Evolutionary conservation across 2,888 invertebrate genomes (phyloP).

Genomic region (Operophtera brumata): DNA sequence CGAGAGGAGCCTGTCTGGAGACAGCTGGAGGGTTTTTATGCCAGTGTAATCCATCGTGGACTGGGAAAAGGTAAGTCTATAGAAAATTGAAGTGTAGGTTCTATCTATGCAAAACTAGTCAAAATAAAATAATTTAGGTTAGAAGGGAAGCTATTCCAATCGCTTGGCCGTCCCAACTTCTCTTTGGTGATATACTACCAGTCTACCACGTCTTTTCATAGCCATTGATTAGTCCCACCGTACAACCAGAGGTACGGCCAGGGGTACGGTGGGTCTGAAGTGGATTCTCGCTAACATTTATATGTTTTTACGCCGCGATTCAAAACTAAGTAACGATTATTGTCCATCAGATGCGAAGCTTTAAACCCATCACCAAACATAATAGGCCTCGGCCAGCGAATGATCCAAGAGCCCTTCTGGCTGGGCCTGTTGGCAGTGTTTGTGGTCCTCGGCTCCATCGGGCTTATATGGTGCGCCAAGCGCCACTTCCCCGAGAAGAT

Average conservation of each 20-base stretch:
- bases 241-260: too few species aligned
- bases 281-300: too few species aligned
- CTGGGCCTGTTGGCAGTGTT: conserved; percentile 92
- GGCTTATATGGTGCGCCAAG: conserved; percentile 91
- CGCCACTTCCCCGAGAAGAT: conserved; percentile 93
- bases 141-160: too few species aligned
- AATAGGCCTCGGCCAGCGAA: conserved; percentile 84
- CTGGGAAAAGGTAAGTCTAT: conserved; percentile 72
- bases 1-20: conserved; percentile 86
- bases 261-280: too few species aligned
- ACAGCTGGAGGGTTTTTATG: conserved; percentile 84
- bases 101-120: too few species aligned
- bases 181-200: too few species aligned
- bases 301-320: too few species aligned
- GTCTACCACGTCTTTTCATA: too few species aligned
- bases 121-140: too few species aligned
- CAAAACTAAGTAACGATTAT: conserved; percentile 6
- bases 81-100: too few species aligned
- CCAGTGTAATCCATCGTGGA: conserved; percentile 88
- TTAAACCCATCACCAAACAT: conserved; percentile 78
- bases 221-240: too few species aligned
- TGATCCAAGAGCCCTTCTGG: conserved; percentile 95
- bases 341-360: conserved; percentile 85
- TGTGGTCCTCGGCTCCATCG: conserved; percentile 88
- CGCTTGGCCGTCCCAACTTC: too few species aligned